Conservation (phyloP, 2,888 invertebrate species). For the Nomada flava region DNA sequence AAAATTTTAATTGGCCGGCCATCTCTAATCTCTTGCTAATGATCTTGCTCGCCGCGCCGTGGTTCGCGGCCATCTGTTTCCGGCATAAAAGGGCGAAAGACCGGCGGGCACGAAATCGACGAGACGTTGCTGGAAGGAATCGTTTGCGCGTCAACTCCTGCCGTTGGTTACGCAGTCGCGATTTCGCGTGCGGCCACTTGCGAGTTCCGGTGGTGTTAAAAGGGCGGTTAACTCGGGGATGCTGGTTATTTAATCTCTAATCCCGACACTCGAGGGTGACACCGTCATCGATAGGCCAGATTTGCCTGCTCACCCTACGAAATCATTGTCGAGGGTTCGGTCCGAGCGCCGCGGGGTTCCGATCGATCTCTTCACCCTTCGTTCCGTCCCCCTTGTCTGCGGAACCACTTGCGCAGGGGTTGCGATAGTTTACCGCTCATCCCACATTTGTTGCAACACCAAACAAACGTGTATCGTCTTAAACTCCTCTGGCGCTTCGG, state of each 20-base stretch:
- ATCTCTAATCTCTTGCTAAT: conserved; percentile 65
- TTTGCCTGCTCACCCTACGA: conserved; percentile 64
- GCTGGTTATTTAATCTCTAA: conserved; percentile 84
- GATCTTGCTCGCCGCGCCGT: conserved; percentile 38
- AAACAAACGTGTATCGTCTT: background rate
- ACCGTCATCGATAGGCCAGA: conserved; percentile 77
- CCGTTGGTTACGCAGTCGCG: too few species aligned
- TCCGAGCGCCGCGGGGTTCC: conserved; percentile 39
- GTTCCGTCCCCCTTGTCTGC: background rate
- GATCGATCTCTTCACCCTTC: conserved; percentile 55
- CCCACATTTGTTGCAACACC: background rate
- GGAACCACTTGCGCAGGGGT: too few species aligned
- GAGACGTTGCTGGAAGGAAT: too few species aligned
- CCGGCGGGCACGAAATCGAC: background rate
- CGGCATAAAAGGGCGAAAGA: conserved; percentile 37
- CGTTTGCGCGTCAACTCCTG: too few species aligned
- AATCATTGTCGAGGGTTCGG: conserved; percentile 68
- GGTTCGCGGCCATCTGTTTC: conserved; percentile 65
- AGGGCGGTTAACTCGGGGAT: conserved; percentile 76
- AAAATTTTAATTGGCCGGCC: conserved; percentile 67
- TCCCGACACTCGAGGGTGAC: conserved; percentile 80
- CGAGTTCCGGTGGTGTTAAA: conserved; percentile 56
- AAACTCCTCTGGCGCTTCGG: background rate
- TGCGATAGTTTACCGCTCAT: background rate
- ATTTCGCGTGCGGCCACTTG: background rate